Evolutionary conservation across 2,888 invertebrate genomes (phyloP).

Genomic region (Nebria salina): DNA sequence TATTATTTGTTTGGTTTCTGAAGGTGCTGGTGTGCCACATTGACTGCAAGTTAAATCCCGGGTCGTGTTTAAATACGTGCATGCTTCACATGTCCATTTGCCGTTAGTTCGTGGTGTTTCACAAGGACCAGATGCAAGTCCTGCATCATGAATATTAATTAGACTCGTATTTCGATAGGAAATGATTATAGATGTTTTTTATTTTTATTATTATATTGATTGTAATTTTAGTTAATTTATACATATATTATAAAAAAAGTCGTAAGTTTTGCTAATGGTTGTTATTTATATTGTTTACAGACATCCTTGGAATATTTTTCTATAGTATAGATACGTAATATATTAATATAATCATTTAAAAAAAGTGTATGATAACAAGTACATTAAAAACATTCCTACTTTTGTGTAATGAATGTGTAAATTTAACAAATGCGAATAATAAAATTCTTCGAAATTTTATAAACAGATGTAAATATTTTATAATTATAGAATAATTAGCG

Average conservation of each 20-base stretch:
- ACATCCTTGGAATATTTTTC: not conserved
- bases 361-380: not conserved
- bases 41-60: conserved; percentile 71
- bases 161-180: too few relatives aligned
- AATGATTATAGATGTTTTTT: too few relatives aligned
- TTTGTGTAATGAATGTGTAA: not conserved
- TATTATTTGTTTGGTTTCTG: conserved; percentile 10
- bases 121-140: conserved; percentile 62
- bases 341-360: conserved; percentile 5
- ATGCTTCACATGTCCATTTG: conserved; percentile 74
- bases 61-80: conserved; percentile 79
- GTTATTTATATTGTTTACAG: conserved; percentile 4
- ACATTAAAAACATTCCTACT: not conserved
- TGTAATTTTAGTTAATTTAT: conserved; percentile 50
- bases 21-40: conserved; percentile 58
- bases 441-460: not conserved
- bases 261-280: not conserved
- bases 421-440: not conserved
- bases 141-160: conserved; percentile 50
- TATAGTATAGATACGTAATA: conserved; percentile 2
- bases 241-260: conserved; percentile 13
- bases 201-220: too few relatives aligned
- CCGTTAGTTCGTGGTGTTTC: conserved; percentile 54
- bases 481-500: not conserved
- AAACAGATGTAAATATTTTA: not conserved